Evolutionary conservation across 2,888 invertebrate species (phyloP).

Genomic region (Ypsolopha scabrella): DNA sequence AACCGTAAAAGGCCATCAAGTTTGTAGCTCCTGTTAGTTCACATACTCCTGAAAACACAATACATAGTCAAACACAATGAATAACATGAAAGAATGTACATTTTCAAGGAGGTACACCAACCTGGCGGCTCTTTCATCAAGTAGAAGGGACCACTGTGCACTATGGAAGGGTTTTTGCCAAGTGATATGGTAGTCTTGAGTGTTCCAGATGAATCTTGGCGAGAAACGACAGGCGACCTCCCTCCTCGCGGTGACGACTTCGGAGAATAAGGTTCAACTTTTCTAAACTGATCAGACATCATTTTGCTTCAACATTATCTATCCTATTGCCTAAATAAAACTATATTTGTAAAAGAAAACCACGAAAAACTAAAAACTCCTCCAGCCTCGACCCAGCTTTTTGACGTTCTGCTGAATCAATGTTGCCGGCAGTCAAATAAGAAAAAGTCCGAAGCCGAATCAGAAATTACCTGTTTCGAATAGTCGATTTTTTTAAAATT

Average conservation of each 20-base stretch:
- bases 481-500: no score
- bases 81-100: not conserved
- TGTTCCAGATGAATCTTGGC: slow-evolving; percentile 97
- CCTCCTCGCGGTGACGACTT: slow-evolving; percentile 95
- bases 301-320: slow-evolving; percentile 78
- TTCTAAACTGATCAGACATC: slow-evolving; percentile 93
- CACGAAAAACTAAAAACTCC: no score
- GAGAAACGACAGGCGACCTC: slow-evolving; percentile 94
- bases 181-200: slow-evolving; percentile 97
- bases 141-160: slow-evolving; percentile 98
- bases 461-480: no score
- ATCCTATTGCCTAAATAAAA: slow-evolving; percentile 43
- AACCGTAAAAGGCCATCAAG: slow-evolving; percentile 95
- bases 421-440: no score
- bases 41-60: slow-evolving; percentile 76
- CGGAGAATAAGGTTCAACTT: slow-evolving; percentile 94
- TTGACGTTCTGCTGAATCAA: no score
- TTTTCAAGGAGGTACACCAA: slow-evolving; percentile 30
- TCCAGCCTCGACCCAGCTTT: no score
- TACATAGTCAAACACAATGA: not conserved
- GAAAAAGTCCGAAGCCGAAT: no score
- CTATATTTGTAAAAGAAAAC: slow-evolving; percentile 20
- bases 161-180: slow-evolving; percentile 96
- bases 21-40: slow-evolving; percentile 96
- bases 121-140: slow-evolving; percentile 97